Evolutionary conservation across 1,140 invertebrate genomes (phyloP), one percentile per base, ranked within the genome.

Genomic region (Episyrphus balteatus): DNA sequence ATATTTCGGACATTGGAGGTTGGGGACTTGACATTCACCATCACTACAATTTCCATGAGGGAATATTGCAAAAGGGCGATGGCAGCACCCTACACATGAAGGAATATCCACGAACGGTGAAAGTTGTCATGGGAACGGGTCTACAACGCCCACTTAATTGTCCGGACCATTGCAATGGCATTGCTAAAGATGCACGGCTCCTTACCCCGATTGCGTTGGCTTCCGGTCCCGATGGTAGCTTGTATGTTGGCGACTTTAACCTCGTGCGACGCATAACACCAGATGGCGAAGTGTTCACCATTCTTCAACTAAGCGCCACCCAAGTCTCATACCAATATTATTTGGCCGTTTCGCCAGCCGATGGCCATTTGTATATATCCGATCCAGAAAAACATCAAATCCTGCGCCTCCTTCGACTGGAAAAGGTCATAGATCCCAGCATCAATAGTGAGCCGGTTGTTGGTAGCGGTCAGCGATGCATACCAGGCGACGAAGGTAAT

Each of bases 11-110:
- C 63, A 88, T 98, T 39, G 93, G 93, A 1, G 92, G 91, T 11
- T 98, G 94, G 95, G 94, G 94, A 47, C 71, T 99, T 15, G 88
- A 98, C 62, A 93, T 98, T 46, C 94, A 98, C 71, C 94, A 98
- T 68, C 91, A 95, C 67, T 97, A 98, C 71, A 98, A 98, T 66
- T 95, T 95, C 75, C 87, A 93, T 59, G 91, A 96, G 77, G 92
- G 91, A 57, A 94, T 97, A 52, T 70, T 98, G 36, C 92, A 97
- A 66, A 95, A 95, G 67, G 94, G 94, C 19, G 94, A 98, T 66
- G 94, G 94, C 31, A 88, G 88, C 1, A 90, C 77, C 17, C 74
- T 97, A 14, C 92, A 95, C 68, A 79, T 98, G 62, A 95, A 93
- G 62, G 86, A 95, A 62, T 89, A 92, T 62, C 87, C 90, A 14